Evolutionary conservation across 2,113 vertebrate species (phyloP).

Genomic region (cat (Felis catus)): DNA sequence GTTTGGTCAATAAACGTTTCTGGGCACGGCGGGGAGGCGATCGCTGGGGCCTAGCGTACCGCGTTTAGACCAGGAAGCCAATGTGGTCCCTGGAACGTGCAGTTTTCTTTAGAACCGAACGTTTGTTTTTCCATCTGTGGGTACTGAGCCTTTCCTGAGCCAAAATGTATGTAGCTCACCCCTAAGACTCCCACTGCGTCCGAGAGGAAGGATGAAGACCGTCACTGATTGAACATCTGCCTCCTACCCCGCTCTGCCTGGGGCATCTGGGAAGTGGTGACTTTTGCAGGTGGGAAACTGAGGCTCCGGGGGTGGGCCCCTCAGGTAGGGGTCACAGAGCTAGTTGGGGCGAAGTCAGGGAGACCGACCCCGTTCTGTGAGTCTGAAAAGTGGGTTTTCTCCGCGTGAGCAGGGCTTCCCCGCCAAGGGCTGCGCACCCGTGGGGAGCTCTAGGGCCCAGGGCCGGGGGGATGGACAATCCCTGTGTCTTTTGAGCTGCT

Average conservation of each 20-base stretch:
- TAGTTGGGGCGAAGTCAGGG: neutral
- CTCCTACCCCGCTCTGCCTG: fast-evolving
- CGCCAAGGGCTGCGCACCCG: fast-evolving
- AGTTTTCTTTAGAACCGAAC: neutral
- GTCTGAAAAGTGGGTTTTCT: neutral
- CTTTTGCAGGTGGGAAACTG: neutral
- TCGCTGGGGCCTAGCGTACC: neutral
- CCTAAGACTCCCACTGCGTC: neutral
- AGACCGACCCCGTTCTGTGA: neutral
- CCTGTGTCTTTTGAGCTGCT: neutral
- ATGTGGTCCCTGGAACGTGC: neutral
- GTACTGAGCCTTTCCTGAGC: neutral
- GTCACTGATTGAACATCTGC: fast-evolving
- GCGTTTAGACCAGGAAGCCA: neutral
- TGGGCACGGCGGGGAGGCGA: neutral
- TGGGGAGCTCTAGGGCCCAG: fast-evolving
- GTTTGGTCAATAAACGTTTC: neutral
- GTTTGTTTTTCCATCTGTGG: neutral
- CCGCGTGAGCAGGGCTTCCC: too few species aligned
- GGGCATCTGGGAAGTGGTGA: neutral
- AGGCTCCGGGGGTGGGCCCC: neutral
- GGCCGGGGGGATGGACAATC: fast-evolving
- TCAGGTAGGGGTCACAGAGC: fast-evolving
- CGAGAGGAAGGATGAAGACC: neutral
- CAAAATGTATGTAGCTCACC: neutral